These are phyloP conservation scores for Notarius lentiginosus DNA, from an alignment of 2,113 vertebrate genomes.

Conservation along the genomic window DNA sequence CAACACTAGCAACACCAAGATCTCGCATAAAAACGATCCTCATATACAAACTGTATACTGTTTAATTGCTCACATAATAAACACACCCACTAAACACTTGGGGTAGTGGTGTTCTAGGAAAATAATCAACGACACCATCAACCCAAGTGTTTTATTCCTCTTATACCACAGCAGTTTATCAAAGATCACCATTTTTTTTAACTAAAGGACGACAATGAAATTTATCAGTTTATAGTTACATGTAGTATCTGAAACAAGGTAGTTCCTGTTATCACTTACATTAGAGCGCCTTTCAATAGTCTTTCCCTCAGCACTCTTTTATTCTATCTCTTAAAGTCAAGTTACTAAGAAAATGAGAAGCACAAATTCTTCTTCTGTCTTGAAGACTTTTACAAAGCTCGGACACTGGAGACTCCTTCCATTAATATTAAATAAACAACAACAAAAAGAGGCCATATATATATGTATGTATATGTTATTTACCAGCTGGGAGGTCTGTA, in stretches of 20 bases:
- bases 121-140: not conserved
- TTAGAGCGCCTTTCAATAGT: not conserved
- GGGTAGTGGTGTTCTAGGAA: not conserved
- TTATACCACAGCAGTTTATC: not conserved
- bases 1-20: not conserved
- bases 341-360: not conserved
- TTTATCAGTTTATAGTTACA: too few species aligned
- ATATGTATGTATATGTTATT: too few species aligned
- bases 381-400: not conserved
- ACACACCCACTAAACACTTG: too few species aligned
- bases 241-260: not conserved
- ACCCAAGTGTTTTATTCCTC: not conserved
- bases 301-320: not conserved
- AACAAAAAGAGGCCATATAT: too few species aligned
- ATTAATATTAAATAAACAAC: not conserved
- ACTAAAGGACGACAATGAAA: too few species aligned
- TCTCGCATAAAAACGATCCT: not conserved
- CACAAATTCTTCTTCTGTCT: not conserved
- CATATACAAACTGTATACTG: not conserved
- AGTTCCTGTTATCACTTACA: not conserved
- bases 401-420: not conserved
- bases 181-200: not conserved
- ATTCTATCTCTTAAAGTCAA: not conserved
- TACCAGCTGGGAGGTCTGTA: too few species aligned
- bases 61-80: too few species aligned